Evolutionary conservation across 2,797 vertebrate genomes (phyloP), one percentile per base, ranked within the genome.

Genomic region (Pterois miles): DNA sequence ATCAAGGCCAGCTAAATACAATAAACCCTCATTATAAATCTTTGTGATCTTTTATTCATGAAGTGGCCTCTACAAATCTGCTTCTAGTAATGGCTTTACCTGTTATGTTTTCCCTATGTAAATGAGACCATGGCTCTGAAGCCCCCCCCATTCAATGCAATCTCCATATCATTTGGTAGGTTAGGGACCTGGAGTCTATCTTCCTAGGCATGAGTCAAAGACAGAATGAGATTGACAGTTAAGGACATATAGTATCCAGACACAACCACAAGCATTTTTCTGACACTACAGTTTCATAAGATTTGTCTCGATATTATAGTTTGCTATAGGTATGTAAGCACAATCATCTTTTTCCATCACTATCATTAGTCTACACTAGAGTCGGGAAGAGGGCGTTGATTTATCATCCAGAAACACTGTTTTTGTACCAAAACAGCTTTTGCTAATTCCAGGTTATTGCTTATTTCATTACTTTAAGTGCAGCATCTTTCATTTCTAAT

Each of bases 41-140:
- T 57, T 48, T 79, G 33, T 57, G 65, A 93, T 95, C 58, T 93
- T 93, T 95, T 93, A 94, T 93, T 94, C 91, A 95, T 93, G 87
- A 92, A 65, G 48, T 80, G 74, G 86, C 79, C 81, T 87, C 65
- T 76, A 91, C 89, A 87, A 92, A 94, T 92, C 88, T 88, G 76
- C 91, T 92, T 91, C 78, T 89, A 76, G 80, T 84, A 88, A 88
- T 81, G 74, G 77, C 75, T 73, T 80, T 90, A 86, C 84, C 84
- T 91, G 82, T 71, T 84, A 86, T 91, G 86, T 84, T 92, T 86
- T 86, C 81, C 80, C 73, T 79, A 90, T 93, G 92, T 84, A 94
- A 95, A 94, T 95, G 84, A 94, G 81, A 78, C 78, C 77, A 73
- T 48, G 23, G 60, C 78, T 82, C 66, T 75, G 63, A 87, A 74